phyloP scores from a whole-genome alignment of 1,140 invertebrate species.

The Penaeus indicus region DNA sequence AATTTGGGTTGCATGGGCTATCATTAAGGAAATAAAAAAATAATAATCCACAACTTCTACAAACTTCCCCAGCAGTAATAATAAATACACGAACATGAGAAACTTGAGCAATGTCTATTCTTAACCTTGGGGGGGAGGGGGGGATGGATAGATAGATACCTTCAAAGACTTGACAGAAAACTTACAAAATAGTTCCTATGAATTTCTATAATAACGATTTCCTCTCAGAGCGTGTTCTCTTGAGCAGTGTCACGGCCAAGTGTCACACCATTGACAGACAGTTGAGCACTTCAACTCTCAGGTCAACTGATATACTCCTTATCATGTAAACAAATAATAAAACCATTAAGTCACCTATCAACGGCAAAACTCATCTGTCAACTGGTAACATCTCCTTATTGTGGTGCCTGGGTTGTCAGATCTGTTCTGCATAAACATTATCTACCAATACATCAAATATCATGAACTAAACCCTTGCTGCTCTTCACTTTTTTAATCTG shows the following conservation, averaged over 20 bases:
- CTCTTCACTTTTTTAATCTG: conserved; percentile 15
- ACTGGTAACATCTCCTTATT: conserved; percentile 46
- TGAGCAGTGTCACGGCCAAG: conserved; percentile 42
- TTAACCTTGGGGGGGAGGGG: neutral
- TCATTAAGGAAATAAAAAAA: neutral
- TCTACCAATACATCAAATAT: conserved; percentile 18
- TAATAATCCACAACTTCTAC: neutral
- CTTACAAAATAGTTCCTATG: neutral
- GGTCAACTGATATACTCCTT: conserved; percentile 36
- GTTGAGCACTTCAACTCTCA: conserved; percentile 40
- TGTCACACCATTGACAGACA: conserved; percentile 50
- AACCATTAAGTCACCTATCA: conserved; percentile 34
- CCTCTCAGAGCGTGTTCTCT: neutral
- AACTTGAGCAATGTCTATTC: conserved; percentile 46
- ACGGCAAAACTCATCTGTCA: conserved; percentile 42
- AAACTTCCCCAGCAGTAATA: conserved; percentile 18
- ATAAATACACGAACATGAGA: conserved; percentile 41
- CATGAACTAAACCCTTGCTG: neutral
- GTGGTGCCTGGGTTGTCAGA: conserved; percentile 48
- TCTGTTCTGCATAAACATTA: conserved; percentile 38
- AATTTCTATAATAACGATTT: neutral
- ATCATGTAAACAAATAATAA: conserved; percentile 38
- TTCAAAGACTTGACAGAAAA: conserved; percentile 8
- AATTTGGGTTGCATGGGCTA: neutral
- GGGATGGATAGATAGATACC: conserved; percentile 12